phyloP scores from a whole-genome alignment of 2,113 vertebrate species.

The Okapia johnstoni region DNA sequence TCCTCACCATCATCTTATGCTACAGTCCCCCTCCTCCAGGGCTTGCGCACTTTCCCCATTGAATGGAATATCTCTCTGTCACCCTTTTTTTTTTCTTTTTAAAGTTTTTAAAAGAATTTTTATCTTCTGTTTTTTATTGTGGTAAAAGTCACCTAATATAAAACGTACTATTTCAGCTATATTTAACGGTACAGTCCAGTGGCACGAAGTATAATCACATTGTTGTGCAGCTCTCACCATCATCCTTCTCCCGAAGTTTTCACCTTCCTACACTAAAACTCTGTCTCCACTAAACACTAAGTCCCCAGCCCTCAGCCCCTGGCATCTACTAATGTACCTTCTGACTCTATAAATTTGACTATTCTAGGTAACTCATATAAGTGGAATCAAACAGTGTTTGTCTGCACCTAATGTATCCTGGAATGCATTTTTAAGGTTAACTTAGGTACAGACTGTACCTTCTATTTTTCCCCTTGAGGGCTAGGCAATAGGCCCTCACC shows the following conservation, averaged over 20 bases:
- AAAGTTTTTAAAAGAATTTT: neutral
- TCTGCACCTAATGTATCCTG: neutral
- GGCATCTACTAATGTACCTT: neutral
- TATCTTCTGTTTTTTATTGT: neutral
- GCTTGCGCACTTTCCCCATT: neutral
- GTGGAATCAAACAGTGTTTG: neutral
- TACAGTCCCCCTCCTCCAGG: too few species aligned
- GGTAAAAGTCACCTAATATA: neutral
- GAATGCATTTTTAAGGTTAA: neutral
- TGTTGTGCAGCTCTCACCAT: neutral
- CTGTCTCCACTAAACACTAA: neutral
- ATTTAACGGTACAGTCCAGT: neutral
- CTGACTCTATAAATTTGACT: neutral
- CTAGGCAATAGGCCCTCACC: neutral
- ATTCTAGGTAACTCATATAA: neutral
- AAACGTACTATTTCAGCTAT: neutral
- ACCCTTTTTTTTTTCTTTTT: neutral
- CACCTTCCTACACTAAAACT: neutral
- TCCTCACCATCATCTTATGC: rapidly evolving
- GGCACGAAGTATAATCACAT: neutral
- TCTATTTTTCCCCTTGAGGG: neutral
- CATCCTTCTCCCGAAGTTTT: neutral
- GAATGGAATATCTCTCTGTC: neutral
- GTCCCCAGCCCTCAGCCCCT: neutral
- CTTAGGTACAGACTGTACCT: neutral